These are phyloP conservation scores for Tuta absoluta DNA, from an alignment of 2,888 invertebrate genomes.

Conservation along the genomic window DNA sequence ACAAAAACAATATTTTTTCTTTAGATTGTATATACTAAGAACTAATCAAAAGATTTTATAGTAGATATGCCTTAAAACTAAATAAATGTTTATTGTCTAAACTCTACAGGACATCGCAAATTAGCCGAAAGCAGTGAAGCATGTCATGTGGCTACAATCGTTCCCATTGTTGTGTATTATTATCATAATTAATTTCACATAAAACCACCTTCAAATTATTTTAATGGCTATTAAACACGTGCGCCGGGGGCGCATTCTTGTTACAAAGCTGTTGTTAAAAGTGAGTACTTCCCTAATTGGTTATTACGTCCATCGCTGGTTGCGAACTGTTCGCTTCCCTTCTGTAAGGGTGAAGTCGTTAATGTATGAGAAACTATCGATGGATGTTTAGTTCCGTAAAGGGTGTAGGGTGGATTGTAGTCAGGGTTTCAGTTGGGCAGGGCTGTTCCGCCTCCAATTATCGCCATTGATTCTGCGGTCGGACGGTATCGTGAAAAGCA, in stretches of 20 bases:
- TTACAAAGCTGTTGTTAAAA: constrained; percentile 20
- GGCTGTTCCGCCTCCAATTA: constrained; percentile 65
- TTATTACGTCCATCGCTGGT: constrained; percentile 2
- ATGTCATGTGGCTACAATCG: constrained; percentile 60
- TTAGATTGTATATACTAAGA: too few species aligned
- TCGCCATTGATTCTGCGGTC: constrained; percentile 79
- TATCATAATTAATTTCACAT: constrained; percentile 76
- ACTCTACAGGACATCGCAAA: constrained; percentile 73
- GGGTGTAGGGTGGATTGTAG: neutral
- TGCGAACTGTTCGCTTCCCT: neutral
- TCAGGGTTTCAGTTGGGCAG: constrained; percentile 54
- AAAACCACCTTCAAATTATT: constrained; percentile 74
- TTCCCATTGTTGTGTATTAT: constrained; percentile 65
- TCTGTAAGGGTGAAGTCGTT: neutral
- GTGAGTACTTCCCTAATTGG: neutral
- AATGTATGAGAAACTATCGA: constrained; percentile 1
- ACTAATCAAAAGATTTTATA: too few species aligned
- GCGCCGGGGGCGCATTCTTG: constrained; percentile 50
- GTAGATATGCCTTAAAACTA: neutral
- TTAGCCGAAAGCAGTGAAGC: constrained; percentile 68
- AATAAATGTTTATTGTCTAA: constrained; percentile 16
- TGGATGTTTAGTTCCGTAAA: neutral
- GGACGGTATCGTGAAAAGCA: constrained; percentile 49
- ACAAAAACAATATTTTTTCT: too few species aligned
- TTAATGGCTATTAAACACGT: constrained; percentile 78